A percentile compares a stretch with the other conserved stretches of the same genome.
These are phyloP conservation scores for Hydrolagus colliei DNA, from an alignment of 2,797 vertebrate genomes.

Conservation along the genomic window DNA sequence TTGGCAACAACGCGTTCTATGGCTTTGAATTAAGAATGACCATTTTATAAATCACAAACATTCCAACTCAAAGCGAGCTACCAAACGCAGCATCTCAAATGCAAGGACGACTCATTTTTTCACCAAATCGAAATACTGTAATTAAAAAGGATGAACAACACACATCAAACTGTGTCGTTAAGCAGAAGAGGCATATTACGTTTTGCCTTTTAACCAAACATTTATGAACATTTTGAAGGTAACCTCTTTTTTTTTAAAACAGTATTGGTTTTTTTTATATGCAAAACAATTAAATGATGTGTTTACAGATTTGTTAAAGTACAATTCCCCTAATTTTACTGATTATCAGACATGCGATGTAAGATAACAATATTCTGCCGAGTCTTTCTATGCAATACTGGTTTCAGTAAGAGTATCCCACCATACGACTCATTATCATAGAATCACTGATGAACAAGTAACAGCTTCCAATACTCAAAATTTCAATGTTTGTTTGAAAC, in stretches of 20 bases:
- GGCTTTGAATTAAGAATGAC: neutral
- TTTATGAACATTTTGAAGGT: neutral
- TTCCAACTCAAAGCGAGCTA: neutral
- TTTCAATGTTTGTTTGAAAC: neutral
- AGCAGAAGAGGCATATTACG: neutral
- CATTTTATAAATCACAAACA: neutral
- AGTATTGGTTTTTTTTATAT: neutral
- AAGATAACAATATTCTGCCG: too few relatives aligned
- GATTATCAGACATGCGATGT: neutral
- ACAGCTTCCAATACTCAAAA: neutral
- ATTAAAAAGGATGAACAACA: neutral
- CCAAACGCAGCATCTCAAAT: neutral
- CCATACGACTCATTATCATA: neutral
- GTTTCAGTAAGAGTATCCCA: neutral
- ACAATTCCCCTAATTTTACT: neutral
- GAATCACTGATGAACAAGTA: neutral
- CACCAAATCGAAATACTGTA: slow-evolving; percentile 7
- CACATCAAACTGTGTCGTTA: neutral
- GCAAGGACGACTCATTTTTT: slow-evolving; percentile 1
- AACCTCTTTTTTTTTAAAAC: neutral
- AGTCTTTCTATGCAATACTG: neutral
- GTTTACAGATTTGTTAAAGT: neutral
- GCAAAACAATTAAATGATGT: neutral
- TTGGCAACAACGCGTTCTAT: too few relatives aligned
- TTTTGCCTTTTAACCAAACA: neutral